phyloP scores from a whole-genome alignment of 2,888 invertebrate genomes.

The Brachypterus glaber region DNA sequence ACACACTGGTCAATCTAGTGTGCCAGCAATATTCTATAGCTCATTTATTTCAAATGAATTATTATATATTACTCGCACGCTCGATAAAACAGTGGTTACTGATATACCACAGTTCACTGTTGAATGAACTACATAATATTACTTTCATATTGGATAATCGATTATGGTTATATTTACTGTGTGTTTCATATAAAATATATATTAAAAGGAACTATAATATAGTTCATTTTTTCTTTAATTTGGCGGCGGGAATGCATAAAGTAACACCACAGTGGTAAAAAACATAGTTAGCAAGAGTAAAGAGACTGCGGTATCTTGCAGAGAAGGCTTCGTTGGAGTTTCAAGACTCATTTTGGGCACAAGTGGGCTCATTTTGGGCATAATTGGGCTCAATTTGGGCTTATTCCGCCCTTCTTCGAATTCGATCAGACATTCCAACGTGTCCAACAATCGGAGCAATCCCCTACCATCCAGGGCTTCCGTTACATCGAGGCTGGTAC shows the following conservation, averaged over 20 bases:
- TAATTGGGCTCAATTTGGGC: slow-evolving; percentile 18
- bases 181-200: too few relatives aligned
- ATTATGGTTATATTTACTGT: too few relatives aligned
- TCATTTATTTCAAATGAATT: too few relatives aligned
- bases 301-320: slow-evolving; percentile 46
- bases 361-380: slow-evolving; percentile 22
- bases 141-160: too few relatives aligned
- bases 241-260: slow-evolving; percentile 43
- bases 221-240: slow-evolving; percentile 37
- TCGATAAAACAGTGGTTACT: too few relatives aligned
- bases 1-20: too few relatives aligned
- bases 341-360: slow-evolving; percentile 24
- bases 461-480: slow-evolving; percentile 39
- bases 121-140: too few relatives aligned
- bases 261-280: slow-evolving; percentile 40
- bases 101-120: too few relatives aligned
- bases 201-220: too few relatives aligned
- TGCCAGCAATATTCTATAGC: too few relatives aligned
- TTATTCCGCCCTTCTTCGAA: slow-evolving; percentile 17
- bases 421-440: slow-evolving; percentile 34
- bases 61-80: too few relatives aligned
- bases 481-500: slow-evolving; percentile 48
- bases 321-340: slow-evolving; percentile 27
- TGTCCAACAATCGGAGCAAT: slow-evolving; percentile 37
- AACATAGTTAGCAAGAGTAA: slow-evolving; percentile 40